Evolutionary conservation across 2,113 vertebrate genomes (phyloP), one percentile per base, ranked within the genome.

Genomic region (Psittacus erithacus): DNA sequence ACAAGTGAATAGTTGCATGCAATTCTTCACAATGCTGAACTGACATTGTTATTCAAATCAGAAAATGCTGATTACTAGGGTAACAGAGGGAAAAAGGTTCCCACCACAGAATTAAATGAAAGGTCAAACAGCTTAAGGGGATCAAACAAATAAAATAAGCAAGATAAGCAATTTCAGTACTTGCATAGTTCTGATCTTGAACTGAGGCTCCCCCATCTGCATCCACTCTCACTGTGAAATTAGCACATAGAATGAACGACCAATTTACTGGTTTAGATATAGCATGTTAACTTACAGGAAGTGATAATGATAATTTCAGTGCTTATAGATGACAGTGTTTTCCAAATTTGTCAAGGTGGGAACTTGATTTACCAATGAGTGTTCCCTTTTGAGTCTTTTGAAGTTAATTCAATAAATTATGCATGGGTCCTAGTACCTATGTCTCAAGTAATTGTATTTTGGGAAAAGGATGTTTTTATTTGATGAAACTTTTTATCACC

Each of bases 91-190:
- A 90, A 88, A 87, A 63, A 96, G 9, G 8, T 92, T 97, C 70
- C 85, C 76, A 94, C 63, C 70, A 74, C 38, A 43, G 80, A 93
- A 87, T 53, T 29, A 95, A 92, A 92, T 49, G 75, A 93, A 94
- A 96, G 73, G 84, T 91, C 82, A 95, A 52, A 63, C 24, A 68
- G 33, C 70, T 92, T 77, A 86, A 79, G 29, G 17, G 16, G 64
- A 90, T 85, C 82, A 80, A 79, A 80, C 55, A 90, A 82, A 81
- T 57, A 78, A 83, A 86, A 94, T 78, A 80, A 35, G 17, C 52
- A 60, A 84, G 63, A 67, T 69, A 46, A 59, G 50, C 38, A 87
- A 59, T 52, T 80, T 46, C 63, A 13, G 6, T 44, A 69, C 13
- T 81, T 8, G 1, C 27, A 50, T 1, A 10, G 64, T 29, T 77